Conservation (phyloP, 1,140 invertebrate species). For the Drosophila arawakana region DNA sequence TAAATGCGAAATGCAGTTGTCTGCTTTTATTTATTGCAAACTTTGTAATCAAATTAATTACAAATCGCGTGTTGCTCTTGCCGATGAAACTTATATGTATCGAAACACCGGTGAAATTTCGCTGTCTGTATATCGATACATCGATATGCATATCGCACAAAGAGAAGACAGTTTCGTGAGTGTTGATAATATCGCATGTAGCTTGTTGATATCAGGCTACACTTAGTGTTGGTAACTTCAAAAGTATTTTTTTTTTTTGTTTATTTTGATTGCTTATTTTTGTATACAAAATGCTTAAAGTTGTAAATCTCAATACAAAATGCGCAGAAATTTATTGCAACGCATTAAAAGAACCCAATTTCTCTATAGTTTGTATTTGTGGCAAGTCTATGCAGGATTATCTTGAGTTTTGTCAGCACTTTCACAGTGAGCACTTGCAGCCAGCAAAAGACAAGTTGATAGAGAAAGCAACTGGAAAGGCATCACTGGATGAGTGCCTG, state of each 20-base stretch:
- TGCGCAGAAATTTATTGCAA: conserved; percentile 56
- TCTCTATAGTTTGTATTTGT: conserved; percentile 46
- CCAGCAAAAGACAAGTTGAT: neutral
- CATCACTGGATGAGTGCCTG: conserved; percentile 3
- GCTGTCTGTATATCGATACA: neutral
- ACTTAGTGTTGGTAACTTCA: conserved; percentile 11
- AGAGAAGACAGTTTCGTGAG: too few species aligned
- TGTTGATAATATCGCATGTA: too few species aligned
- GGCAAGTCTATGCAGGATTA: conserved; percentile 21
- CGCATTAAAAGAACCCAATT: conserved; percentile 12
- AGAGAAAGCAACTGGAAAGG: neutral
- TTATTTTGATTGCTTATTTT: conserved; percentile 1
- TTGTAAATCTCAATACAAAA: conserved; percentile 23
- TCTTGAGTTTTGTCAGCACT: conserved; percentile 33
- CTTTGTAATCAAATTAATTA: conserved; percentile 30
- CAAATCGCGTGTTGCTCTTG: conserved; percentile 69
- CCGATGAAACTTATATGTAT: conserved; percentile 39
- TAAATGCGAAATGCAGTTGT: conserved; percentile 17
- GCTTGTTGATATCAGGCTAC: neutral
- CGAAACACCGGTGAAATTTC: conserved; percentile 1
- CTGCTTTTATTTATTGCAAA: conserved; percentile 26
- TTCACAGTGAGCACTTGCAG: conserved; percentile 22
- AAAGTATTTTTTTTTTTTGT: neutral
- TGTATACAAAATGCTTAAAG: conserved; percentile 22
- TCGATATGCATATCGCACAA: neutral